These are phyloP conservation scores for Zelostemma sp. DNA, from an alignment of 1,140 invertebrate species.

Conservation along the genomic window DNA sequence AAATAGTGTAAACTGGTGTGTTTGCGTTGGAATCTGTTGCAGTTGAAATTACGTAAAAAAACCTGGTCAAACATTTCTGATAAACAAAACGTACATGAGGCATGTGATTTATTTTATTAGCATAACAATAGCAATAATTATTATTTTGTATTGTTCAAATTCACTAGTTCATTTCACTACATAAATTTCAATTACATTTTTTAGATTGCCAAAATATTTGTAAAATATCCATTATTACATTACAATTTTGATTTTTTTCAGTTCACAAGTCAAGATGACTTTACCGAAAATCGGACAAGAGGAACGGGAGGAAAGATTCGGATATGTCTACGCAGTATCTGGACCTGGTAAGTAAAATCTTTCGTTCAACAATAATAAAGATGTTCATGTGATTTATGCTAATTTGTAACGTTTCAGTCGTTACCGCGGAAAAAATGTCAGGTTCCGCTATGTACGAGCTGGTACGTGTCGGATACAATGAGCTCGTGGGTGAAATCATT, in stretches of 20 bases:
- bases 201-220: too few relatives aligned
- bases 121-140: too few relatives aligned
- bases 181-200: too few relatives aligned
- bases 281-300: constrained; percentile 85
- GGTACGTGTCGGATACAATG: constrained; percentile 97
- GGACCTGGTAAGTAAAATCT: constrained; percentile 86
- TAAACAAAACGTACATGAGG: too few relatives aligned
- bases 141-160: too few relatives aligned
- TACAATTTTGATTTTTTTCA: too few relatives aligned
- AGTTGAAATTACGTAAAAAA: too few relatives aligned
- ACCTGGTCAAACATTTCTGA: too few relatives aligned
- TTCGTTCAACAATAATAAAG: not conserved
- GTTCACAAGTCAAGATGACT: constrained; percentile 58
- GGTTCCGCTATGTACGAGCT: constrained; percentile 99
- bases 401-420: constrained; percentile 78
- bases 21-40: too few relatives aligned
- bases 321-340: constrained; percentile 96
- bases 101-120: too few relatives aligned
- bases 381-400: not conserved
- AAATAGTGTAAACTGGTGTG: not conserved
- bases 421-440: constrained; percentile 98
- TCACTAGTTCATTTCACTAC: too few relatives aligned
- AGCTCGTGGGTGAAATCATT: constrained; percentile 99
- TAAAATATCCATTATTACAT: too few relatives aligned
- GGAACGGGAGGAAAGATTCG: constrained; percentile 90